phyloP scores from a whole-genome alignment of 2,797 vertebrate genomes.

The Manis javanica region DNA sequence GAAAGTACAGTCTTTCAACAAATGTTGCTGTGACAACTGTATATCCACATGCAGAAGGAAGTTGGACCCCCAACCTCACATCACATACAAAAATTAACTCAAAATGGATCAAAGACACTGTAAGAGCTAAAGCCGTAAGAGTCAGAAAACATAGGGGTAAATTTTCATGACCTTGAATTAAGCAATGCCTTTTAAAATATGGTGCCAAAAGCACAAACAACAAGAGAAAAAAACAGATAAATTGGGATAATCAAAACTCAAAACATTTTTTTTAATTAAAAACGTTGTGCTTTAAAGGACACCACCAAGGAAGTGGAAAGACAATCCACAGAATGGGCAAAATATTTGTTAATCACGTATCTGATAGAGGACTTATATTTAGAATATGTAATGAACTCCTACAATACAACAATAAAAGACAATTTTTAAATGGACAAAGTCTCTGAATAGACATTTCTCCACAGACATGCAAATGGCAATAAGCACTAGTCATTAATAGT shows the following conservation, averaged over 20 bases:
- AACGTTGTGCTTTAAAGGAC: not conserved
- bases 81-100: not conserved
- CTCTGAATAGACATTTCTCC: not conserved
- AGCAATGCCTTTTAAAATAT: not conserved
- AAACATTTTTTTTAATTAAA: not conserved
- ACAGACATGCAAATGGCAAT: not conserved
- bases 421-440: not conserved
- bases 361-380: not conserved
- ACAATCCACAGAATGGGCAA: not conserved
- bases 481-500: not conserved
- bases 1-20: not conserved
- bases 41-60: not conserved
- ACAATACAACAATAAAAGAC: not conserved
- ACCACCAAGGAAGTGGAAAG: slow-evolving; percentile 6
- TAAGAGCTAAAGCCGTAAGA: not conserved
- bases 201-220: not conserved
- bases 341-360: not conserved
- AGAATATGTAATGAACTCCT: not conserved
- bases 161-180: not conserved
- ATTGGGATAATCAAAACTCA: not conserved
- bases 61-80: not conserved
- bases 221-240: not conserved
- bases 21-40: not conserved
- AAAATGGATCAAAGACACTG: not conserved
- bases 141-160: not conserved